Evolutionary conservation across 2,888 invertebrate species (phyloP).

Genomic region (Isoperla grammatica): DNA sequence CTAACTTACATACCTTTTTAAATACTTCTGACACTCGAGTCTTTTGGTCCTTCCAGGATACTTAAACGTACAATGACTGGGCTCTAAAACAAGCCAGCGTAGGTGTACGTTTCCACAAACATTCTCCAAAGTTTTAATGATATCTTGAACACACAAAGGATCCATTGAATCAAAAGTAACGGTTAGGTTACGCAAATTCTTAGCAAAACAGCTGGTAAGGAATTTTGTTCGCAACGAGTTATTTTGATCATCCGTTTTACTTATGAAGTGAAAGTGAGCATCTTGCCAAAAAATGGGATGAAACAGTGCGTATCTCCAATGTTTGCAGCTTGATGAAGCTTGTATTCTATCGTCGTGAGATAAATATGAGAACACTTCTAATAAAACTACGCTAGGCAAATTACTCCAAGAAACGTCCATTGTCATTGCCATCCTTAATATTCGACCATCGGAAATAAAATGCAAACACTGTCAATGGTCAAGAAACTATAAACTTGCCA

Average conservation of each 20-base stretch:
- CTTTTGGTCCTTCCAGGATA: no score
- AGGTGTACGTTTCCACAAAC: no score
- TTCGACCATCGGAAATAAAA: no score
- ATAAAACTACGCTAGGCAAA: constrained; percentile 45
- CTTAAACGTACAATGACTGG: no score
- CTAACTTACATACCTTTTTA: no score
- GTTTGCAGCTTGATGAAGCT: constrained; percentile 51
- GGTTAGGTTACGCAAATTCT: constrained; percentile 43
- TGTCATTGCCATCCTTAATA: constrained; percentile 10
- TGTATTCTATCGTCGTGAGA: constrained; percentile 47
- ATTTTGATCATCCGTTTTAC: constrained; percentile 39
- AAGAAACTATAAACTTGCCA: no score
- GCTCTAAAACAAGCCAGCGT: no score
- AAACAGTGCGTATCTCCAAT: constrained; percentile 50
- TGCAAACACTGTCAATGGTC: no score
- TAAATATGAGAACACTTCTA: constrained; percentile 48
- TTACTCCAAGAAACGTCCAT: constrained; percentile 40
- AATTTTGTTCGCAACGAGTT: constrained; percentile 41
- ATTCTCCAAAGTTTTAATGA: no score
- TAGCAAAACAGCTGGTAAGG: constrained; percentile 42
- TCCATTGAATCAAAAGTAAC: constrained; percentile 42
- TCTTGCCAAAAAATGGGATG: constrained; percentile 45
- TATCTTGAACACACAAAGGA: constrained; percentile 37
- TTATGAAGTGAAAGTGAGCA: constrained; percentile 38
- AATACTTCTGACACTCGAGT: no score